phyloP scores from a whole-genome alignment of 2,888 invertebrate genomes.

The Tetropium fuscum region DNA sequence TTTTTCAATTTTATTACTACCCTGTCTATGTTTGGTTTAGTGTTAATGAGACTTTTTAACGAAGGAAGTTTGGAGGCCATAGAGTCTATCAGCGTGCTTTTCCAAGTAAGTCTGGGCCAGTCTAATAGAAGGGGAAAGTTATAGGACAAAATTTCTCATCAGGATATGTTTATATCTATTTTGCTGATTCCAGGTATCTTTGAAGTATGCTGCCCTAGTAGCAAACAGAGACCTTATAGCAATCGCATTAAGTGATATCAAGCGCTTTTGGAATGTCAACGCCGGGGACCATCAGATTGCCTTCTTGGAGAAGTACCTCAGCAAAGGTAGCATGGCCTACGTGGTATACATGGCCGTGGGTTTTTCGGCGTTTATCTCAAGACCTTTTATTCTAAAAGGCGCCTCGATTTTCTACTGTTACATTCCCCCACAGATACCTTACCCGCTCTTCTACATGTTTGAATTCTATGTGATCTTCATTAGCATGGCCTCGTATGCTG shows the following conservation, averaged over 20 bases:
- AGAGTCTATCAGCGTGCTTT: slow-evolving; percentile 36
- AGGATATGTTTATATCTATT: background rate
- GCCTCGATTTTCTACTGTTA: slow-evolving; percentile 1
- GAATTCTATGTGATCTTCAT: background rate
- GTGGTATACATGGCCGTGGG: too few species aligned
- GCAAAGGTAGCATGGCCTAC: background rate
- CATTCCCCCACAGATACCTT: background rate
- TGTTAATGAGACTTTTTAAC: slow-evolving; percentile 28
- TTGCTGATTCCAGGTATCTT: background rate
- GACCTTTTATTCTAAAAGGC: background rate
- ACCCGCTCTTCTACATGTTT: background rate
- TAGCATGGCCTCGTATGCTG: background rate
- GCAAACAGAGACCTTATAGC: background rate
- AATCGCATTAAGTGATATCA: background rate
- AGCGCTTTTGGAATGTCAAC: background rate
- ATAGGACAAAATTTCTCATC: background rate
- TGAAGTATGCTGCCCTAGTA: background rate
- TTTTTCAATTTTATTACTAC: background rate
- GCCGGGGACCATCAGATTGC: background rate
- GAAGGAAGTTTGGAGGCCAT: slow-evolving; percentile 30
- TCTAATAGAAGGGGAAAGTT: background rate
- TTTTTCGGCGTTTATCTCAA: background rate
- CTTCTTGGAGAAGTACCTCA: background rate
- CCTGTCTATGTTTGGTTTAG: slow-evolving; percentile 2
- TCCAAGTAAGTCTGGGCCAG: slow-evolving; percentile 24